A percentile compares a stretch with the other conserved stretches of the same genome.
Conservation (phyloP, 2,113 vertebrate genomes). For the Probosciger aterrimus region DNA sequence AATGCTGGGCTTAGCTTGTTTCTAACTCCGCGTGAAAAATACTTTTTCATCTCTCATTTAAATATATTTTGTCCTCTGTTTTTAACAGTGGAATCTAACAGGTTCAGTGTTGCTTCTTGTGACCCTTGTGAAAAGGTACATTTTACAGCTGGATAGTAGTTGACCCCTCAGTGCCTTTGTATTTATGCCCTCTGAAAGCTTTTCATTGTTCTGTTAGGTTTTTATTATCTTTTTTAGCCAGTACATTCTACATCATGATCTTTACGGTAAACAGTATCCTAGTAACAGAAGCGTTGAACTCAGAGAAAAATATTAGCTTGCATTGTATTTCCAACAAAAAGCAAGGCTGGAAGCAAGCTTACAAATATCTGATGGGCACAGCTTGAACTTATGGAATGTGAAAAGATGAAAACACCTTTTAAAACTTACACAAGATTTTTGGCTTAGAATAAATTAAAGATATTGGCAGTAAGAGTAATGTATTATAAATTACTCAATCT, state of each 20-base stretch:
- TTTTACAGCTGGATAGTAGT: background rate
- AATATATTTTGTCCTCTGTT: background rate
- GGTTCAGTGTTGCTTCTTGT: background rate
- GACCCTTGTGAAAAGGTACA: background rate
- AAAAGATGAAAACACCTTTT: background rate
- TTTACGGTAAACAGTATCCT: constrained; percentile 42
- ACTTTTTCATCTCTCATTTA: background rate
- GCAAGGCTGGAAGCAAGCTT: background rate
- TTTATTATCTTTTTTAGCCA: background rate
- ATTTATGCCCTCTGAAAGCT: background rate
- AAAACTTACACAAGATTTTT: background rate
- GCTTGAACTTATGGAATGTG: background rate
- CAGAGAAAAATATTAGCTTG: background rate
- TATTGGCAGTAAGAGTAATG: background rate
- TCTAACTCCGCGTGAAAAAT: background rate
- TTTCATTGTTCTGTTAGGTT: background rate
- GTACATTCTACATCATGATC: background rate
- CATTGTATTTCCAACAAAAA: background rate
- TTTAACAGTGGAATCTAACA: background rate
- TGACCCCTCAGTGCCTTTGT: background rate
- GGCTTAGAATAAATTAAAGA: background rate
- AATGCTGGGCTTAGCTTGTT: background rate
- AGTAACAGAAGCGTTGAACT: constrained; percentile 23
- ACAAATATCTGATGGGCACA: background rate
- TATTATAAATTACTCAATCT: background rate